Base-by-base conservation (phyloP, 2,888 invertebrate species). In the Eutolmus rufibarbis region DNA sequence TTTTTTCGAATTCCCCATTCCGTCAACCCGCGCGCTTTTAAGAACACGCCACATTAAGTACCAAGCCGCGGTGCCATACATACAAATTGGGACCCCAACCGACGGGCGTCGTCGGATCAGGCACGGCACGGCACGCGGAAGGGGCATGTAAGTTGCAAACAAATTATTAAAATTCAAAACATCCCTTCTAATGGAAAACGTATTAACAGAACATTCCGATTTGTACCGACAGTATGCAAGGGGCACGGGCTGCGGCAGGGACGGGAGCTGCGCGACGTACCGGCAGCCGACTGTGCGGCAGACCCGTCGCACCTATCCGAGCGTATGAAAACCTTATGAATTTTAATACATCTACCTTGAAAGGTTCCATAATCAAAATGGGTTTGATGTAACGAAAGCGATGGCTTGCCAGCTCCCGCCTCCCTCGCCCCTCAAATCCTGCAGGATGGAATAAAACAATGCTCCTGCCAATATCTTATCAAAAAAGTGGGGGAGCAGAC, bases 141-240 rank as follows among this genome's bases (percentile, higher is more conserved):
- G 85, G 85, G 85, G 74, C 74, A 74, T 34, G 85, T 74, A 74
- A 85, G 74, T 85, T 74, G 74, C 85, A 85, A 74, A 46, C 77
- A 87, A 87, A 79, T 81, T 87, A 87, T 87, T 87, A 87, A 87
- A 87, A 87, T 87, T 87, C 87, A 87, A 87, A 87, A 79, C 87
- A 87, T 87, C 87, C 81, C 81, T 66, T 66, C 56, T 87, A 87
- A 87, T 87, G 87, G 87, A 87, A 87, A 79, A 87, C 78, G 79
- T 87, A 87, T 87, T 87, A 87, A 87, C 87, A 87, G 87, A 87
- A 81, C 87, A 87, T 87, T 87, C 78, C 87, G 87, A 87, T 87
- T 87, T 87, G 78, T 87, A 56, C 81, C 19, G 40, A 40, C 79
- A n/a, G 79, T 28, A 74, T 14, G 46, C 28, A 87, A 43, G 56